Evolutionary conservation across 2,888 invertebrate genomes (phyloP).

Genomic region (Nephrotoma flavescens): DNA sequence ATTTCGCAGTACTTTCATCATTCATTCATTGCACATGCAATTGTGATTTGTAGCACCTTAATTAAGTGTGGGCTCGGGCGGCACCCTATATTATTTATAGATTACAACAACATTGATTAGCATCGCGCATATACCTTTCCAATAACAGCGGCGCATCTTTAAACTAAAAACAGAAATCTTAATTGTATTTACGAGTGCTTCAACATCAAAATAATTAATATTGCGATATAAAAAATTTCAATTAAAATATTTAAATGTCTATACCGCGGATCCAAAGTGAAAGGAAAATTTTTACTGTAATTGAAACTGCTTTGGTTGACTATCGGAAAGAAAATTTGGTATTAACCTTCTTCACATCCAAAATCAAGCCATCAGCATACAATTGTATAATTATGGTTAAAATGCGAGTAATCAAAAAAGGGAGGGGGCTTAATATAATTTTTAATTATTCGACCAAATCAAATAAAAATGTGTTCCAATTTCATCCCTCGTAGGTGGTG

Average conservation of each 20-base stretch:
- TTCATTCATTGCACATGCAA: too few species aligned
- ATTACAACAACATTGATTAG: too few species aligned
- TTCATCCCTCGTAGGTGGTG: not conserved
- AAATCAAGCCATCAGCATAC: too few species aligned
- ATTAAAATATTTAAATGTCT: not conserved
- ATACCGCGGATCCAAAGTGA: not conserved
- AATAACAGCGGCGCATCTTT: not conserved
- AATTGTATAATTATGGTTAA: not conserved
- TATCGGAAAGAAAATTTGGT: not conserved
- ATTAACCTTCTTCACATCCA: not conserved
- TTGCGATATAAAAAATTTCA: not conserved
- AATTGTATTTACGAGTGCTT: not conserved
- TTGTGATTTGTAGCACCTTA: too few species aligned
- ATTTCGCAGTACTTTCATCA: too few species aligned
- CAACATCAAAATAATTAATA: not conserved
- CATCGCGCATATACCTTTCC: not conserved
- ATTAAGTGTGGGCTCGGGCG: too few species aligned
- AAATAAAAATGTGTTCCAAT: not conserved
- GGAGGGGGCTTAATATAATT: not conserved
- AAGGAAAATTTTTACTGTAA: not conserved
- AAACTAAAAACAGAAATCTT: not conserved
- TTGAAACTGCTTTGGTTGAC: not conserved
- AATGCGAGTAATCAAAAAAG: too few species aligned
- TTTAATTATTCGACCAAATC: not conserved
- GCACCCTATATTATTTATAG: too few species aligned